phyloP scores from a whole-genome alignment of 2,888 invertebrate species.

The Parasteatoda lunata region DNA sequence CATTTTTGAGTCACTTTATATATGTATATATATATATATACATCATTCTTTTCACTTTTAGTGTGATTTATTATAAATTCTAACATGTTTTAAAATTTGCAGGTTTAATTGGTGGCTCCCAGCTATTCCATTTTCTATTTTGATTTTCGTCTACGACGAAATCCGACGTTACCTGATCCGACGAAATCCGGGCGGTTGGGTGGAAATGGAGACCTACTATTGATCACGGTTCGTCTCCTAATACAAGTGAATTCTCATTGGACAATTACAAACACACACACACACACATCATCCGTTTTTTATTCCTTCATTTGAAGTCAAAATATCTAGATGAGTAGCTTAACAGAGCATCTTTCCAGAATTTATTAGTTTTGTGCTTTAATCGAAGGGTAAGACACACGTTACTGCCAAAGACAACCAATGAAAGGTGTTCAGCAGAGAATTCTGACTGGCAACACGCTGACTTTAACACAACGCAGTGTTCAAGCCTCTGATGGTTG shows the following conservation, averaged over 20 bases:
- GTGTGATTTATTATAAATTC: no score
- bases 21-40: no score
- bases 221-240: conserved; percentile 38
- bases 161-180: conserved; percentile 96
- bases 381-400: not conserved
- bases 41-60: no score
- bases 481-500: no score
- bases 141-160: conserved; percentile 99
- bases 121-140: conserved; percentile 96
- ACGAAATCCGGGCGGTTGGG: conserved; percentile 98
- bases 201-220: conserved; percentile 99
- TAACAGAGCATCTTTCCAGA: not conserved
- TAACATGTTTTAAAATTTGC: conserved; percentile 70
- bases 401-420: not conserved
- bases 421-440: not conserved
- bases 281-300: not conserved
- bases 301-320: not conserved
- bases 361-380: not conserved
- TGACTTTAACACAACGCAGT: no score
- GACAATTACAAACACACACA: not conserved
- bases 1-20: no score
- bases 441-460: not conserved
- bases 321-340: not conserved
- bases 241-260: not conserved
- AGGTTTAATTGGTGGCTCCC: conserved; percentile 99